Evolutionary conservation across 2,113 vertebrate species (phyloP).

Genomic region (Eidolon helvum): DNA sequence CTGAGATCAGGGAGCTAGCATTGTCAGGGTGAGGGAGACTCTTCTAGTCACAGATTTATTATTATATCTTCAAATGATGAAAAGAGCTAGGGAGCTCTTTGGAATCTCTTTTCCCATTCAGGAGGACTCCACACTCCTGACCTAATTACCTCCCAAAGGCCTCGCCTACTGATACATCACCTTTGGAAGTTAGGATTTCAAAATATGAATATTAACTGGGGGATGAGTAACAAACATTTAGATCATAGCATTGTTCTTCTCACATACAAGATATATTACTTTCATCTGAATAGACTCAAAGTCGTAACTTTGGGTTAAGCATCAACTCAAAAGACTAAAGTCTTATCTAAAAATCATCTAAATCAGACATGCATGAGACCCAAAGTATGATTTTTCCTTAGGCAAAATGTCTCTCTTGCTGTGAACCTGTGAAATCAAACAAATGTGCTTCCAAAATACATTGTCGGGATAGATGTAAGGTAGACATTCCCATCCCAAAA

Average conservation of each 20-base stretch:
- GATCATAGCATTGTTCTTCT: background rate
- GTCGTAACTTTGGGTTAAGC: background rate
- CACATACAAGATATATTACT: background rate
- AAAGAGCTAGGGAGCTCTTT: background rate
- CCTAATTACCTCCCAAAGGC: background rate
- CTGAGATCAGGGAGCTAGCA: background rate
- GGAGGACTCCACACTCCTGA: background rate
- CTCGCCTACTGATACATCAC: background rate
- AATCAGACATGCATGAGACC: background rate
- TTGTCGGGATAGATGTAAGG: background rate
- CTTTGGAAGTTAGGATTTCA: background rate
- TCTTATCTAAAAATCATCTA: background rate
- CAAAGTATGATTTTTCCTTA: background rate
- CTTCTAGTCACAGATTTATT: background rate
- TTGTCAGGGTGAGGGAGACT: background rate
- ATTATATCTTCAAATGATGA: background rate
- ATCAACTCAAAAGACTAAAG: background rate
- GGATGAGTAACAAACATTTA: background rate
- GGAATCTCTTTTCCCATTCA: background rate
- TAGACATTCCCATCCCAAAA: background rate
- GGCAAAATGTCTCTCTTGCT: too few species aligned
- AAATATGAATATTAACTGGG: background rate
- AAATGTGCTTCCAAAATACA: background rate
- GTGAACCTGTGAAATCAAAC: background rate
- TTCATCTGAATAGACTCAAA: background rate